A percentile compares a stretch with the other conserved stretches of the same genome.
Evolutionary conservation across 2,113 vertebrate species (phyloP).

Genomic region (Channa argus): DNA sequence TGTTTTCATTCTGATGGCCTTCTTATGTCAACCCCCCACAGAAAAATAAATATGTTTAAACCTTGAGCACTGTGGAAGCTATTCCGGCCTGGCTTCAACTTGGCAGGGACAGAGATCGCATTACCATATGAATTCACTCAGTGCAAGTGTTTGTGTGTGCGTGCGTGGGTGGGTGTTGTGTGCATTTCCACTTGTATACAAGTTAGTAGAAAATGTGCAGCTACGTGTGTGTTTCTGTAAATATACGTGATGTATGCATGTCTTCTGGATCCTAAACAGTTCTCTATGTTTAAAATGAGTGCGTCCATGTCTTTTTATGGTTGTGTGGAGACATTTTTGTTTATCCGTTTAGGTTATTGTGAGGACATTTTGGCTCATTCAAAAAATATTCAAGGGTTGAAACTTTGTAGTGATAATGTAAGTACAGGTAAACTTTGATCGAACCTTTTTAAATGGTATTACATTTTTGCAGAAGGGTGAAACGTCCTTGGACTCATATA

Average conservation of each 20-base stretch:
- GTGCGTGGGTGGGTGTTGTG: constrained; percentile 14
- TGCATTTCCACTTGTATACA: constrained; percentile 41
- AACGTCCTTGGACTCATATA: no score
- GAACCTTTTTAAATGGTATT: no score
- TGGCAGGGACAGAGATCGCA: constrained; percentile 66
- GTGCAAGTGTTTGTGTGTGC: constrained; percentile 4
- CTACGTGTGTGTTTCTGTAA: constrained; percentile 28
- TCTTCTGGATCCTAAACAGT: constrained; percentile 44
- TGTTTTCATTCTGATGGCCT: constrained; percentile 60
- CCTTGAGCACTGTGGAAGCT: constrained; percentile 59
- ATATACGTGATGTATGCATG: constrained; percentile 35
- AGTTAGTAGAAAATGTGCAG: constrained; percentile 20
- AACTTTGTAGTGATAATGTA: no score
- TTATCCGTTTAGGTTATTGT: no score
- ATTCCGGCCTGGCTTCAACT: constrained; percentile 61
- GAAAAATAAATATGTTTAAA: constrained; percentile 73
- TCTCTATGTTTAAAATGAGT: constrained; percentile 19
- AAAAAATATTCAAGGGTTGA: no score
- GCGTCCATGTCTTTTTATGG: constrained; percentile 10
- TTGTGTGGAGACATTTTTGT: neutral
- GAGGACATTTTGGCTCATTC: no score
- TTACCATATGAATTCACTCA: constrained; percentile 76
- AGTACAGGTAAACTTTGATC: no score
- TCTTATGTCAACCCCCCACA: constrained; percentile 66
- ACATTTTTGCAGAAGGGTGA: no score